Evolutionary conservation across 2,113 vertebrate species (phyloP).

Genomic region (Parus major): DNA sequence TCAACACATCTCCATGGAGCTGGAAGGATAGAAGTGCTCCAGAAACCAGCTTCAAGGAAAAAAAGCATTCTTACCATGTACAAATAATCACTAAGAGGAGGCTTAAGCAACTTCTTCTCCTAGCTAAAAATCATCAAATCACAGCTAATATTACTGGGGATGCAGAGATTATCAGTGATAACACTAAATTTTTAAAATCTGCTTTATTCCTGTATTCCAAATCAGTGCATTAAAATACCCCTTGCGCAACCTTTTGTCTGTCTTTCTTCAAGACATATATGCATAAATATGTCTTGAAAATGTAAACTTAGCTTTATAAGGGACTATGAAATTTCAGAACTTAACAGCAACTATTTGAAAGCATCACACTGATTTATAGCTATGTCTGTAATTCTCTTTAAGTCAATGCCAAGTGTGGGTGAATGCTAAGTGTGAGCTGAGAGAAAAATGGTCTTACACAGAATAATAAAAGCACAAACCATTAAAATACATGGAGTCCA

Average conservation of each 20-base stretch:
- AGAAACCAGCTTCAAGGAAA: conserved; percentile 5
- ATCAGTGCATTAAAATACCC: background rate
- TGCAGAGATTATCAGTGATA: background rate
- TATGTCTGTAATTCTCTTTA: background rate
- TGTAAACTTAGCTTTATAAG: background rate
- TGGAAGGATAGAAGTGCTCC: background rate
- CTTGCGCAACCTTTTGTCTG: background rate
- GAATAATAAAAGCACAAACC: background rate
- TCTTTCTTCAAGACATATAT: background rate
- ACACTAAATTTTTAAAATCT: background rate
- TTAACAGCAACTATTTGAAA: background rate
- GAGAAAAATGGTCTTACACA: background rate
- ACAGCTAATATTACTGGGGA: background rate
- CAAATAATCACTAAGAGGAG: background rate
- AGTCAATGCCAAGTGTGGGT: background rate
- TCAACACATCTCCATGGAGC: conserved; percentile 56
- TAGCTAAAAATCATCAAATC: background rate
- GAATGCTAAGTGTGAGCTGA: background rate
- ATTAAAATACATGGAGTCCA: background rate
- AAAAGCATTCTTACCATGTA: background rate
- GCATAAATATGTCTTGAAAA: background rate
- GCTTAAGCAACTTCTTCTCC: background rate
- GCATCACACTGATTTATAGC: background rate
- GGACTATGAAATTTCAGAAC: background rate
- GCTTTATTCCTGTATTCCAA: background rate